Percentiles rank a stretch among this genome's conserved stretches.
phyloP scores from a whole-genome alignment of 2,888 invertebrate genomes.

The Catocala nupta region DNA sequence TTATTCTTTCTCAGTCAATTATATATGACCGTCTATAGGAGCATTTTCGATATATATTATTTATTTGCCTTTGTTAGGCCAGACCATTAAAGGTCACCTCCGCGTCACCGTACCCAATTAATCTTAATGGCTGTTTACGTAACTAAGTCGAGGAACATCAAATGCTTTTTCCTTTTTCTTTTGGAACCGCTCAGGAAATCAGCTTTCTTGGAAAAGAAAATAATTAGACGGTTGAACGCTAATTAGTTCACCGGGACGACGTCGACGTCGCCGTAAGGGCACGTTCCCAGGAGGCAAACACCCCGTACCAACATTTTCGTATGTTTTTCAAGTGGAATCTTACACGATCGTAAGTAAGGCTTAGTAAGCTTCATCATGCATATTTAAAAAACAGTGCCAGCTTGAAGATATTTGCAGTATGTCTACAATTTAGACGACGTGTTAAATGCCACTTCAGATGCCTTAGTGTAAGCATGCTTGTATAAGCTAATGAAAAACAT shows the following conservation, averaged over 20 bases:
- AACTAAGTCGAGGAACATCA: slow-evolving; percentile 2
- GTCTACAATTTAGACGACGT: too few relatives aligned
- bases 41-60: not conserved
- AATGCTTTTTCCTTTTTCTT: slow-evolving; percentile 2
- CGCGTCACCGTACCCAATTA: not conserved
- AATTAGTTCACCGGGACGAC: slow-evolving; percentile 39
- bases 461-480: too few relatives aligned
- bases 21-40: too few relatives aligned
- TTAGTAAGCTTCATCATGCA: too few relatives aligned
- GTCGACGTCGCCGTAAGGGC: slow-evolving; percentile 1
- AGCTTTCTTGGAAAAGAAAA: slow-evolving; percentile 41
- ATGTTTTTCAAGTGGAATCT: too few relatives aligned
- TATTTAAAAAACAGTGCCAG: too few relatives aligned
- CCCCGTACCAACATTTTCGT: too few relatives aligned
- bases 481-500: too few relatives aligned
- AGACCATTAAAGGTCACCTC: not conserved
- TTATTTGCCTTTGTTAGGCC: not conserved
- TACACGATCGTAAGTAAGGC: too few relatives aligned
- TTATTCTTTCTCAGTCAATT: too few relatives aligned
- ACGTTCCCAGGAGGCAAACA: not conserved
- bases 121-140: slow-evolving; percentile 4
- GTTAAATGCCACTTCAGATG: too few relatives aligned
- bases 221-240: slow-evolving; percentile 48
- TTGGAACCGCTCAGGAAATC: slow-evolving; percentile 6
- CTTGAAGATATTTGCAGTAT: too few relatives aligned